These are phyloP conservation scores for Sinelater perroti DNA, from an alignment of 2,888 invertebrate species.

Conservation along the genomic window DNA sequence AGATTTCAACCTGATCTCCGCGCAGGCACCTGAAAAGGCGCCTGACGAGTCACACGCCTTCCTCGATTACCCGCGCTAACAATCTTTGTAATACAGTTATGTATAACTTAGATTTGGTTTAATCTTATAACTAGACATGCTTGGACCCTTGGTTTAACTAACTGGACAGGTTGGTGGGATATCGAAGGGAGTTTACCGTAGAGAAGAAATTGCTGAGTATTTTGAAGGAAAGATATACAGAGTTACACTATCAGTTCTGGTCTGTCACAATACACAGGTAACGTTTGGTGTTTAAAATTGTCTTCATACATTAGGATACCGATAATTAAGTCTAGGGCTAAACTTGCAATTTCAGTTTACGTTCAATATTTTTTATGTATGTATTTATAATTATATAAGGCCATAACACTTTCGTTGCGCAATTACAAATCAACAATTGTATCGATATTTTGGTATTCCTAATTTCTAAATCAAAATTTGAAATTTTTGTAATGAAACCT, in stretches of 20 bases:
- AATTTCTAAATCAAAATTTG: too few species aligned
- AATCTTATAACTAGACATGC: constrained; percentile 29
- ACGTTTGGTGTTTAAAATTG: constrained; percentile 32
- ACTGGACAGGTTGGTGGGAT: constrained; percentile 38
- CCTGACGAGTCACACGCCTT: too few species aligned
- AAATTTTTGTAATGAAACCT: too few species aligned
- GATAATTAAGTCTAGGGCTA: constrained; percentile 27
- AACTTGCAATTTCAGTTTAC: constrained; percentile 6
- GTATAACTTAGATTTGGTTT: constrained; percentile 7
- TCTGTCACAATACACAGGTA: constrained; percentile 18
- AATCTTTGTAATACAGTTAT: constrained; percentile 1
- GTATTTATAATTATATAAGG: constrained; percentile 21
- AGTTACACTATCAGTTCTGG: constrained; percentile 26
- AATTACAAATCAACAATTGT: too few species aligned
- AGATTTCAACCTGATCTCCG: constrained; percentile 19
- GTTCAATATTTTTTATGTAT: constrained; percentile 9
- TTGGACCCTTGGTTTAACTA: constrained; percentile 45
- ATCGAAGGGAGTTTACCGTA: constrained; percentile 3
- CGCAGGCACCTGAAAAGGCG: too few species aligned
- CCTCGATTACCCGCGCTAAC: background rate
- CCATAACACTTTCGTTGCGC: constrained; percentile 20
- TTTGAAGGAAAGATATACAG: too few species aligned
- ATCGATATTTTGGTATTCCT: too few species aligned
- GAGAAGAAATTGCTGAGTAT: too few species aligned
- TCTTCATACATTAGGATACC: constrained; percentile 21